A percentile compares a stretch with the other conserved stretches of the same genome.
Evolutionary conservation across 2,113 vertebrate species (phyloP).

Genomic region (Probosciger aterrimus): DNA sequence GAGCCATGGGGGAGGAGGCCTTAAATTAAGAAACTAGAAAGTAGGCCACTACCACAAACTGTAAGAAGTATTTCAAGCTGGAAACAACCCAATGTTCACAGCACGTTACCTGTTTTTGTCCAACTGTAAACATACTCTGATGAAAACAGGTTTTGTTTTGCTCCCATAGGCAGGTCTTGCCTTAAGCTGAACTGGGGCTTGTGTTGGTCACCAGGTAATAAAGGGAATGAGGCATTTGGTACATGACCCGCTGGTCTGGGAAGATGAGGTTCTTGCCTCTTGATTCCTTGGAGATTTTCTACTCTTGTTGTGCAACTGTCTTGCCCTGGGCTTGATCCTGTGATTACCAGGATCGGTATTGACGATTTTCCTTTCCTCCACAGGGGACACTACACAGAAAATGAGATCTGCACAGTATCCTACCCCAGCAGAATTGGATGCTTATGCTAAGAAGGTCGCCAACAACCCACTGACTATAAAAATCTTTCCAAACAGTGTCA

Average conservation of each 20-base stretch:
- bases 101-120: background rate
- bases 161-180: background rate
- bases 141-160: background rate
- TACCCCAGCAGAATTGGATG: conserved; percentile 99
- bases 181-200: background rate
- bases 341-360: background rate
- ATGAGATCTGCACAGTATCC: conserved; percentile 99
- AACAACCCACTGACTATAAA: conserved; percentile 98
- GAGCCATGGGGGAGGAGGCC: background rate
- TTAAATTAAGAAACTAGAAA: background rate
- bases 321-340: conserved; percentile 16
- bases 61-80: background rate
- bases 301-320: background rate
- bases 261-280: conserved; percentile 1
- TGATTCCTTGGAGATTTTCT: conserved; percentile 6
- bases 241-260: background rate
- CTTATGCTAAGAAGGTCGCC: conserved; percentile 99
- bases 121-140: background rate
- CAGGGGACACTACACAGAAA: conserved; percentile 99
- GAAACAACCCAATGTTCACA: background rate
- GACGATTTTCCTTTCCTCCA: conserved; percentile 58
- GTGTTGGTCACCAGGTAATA: background rate
- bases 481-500: conserved; percentile 99
- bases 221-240: background rate
- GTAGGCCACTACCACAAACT: background rate